These are phyloP conservation scores for Pogonomyrmex barbatus DNA, from an alignment of 1,140 invertebrate genomes.

Conservation along the genomic window DNA sequence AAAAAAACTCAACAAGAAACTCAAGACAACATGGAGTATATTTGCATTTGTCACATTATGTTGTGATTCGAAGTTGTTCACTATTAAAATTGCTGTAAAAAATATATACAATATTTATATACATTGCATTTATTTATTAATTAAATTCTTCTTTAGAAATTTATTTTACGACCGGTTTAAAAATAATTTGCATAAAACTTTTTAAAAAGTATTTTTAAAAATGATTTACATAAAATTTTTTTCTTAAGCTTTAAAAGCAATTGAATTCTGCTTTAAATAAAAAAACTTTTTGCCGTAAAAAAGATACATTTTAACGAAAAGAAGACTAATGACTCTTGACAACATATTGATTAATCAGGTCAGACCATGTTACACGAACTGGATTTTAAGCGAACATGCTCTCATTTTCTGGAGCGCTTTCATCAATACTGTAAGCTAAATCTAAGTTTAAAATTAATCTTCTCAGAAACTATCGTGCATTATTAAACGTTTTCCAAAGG, in stretches of 20 bases:
- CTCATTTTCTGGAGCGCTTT: neutral
- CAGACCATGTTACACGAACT: neutral
- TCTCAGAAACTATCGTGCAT: neutral
- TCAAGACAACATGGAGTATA: neutral
- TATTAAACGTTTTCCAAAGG: neutral
- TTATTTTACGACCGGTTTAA: slow-evolving; percentile 21
- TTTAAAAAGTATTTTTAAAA: neutral
- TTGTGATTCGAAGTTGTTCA: neutral
- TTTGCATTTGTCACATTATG: neutral
- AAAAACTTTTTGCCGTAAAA: neutral
- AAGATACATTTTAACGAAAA: neutral
- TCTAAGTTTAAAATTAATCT: neutral
- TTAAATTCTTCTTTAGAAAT: neutral
- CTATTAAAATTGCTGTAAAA: neutral
- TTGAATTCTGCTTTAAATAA: neutral
- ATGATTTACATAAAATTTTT: neutral
- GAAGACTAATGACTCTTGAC: neutral
- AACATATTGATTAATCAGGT: neutral
- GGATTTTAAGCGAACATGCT: slow-evolving; percentile 4
- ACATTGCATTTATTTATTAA: neutral
- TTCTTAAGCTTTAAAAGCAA: neutral
- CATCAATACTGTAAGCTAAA: neutral
- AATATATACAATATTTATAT: neutral
- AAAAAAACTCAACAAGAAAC: neutral
- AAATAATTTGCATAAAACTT: neutral